Percentiles rank a stretch among this genome's conserved stretches.
phyloP scores from a whole-genome alignment of 2,888 invertebrate species.

The Rugalucina vietnamica region DNA sequence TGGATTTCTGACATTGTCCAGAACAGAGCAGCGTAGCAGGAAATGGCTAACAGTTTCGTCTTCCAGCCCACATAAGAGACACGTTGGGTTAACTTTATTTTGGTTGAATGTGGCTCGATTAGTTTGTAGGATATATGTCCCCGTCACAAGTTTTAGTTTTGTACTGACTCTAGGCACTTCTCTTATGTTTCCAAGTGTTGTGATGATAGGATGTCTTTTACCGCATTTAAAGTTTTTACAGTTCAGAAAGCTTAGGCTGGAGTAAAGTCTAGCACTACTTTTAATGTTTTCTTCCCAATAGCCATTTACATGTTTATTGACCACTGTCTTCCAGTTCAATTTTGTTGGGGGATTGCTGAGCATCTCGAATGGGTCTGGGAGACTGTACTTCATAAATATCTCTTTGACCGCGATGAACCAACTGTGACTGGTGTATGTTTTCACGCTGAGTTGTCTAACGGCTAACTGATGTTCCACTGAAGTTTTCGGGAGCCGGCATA shows the following conservation, averaged over 20 bases:
- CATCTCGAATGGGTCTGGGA: neutral
- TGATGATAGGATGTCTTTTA: neutral
- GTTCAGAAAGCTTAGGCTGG: neutral
- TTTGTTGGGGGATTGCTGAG: neutral
- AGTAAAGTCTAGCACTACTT: neutral
- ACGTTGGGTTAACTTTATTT: neutral
- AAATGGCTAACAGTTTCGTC: slow-evolving; percentile 12
- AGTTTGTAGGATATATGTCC: slow-evolving; percentile 10
- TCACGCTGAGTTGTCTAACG: neutral
- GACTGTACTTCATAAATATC: neutral
- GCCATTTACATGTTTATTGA: neutral
- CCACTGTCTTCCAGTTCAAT: neutral
- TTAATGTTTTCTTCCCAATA: neutral
- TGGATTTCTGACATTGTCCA: neutral
- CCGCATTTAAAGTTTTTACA: neutral
- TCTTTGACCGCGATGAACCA: neutral
- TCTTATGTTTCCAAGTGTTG: neutral
- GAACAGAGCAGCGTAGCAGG: neutral
- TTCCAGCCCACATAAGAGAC: neutral
- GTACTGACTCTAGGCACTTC: neutral
- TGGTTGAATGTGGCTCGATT: slow-evolving; percentile 11
- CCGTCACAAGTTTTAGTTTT: neutral
- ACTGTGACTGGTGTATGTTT: neutral
- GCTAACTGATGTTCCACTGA: neutral
- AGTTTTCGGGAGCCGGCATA: neutral